Evolutionary conservation across 2,888 invertebrate genomes (phyloP).

Genomic region (Brenthis daphne): DNA sequence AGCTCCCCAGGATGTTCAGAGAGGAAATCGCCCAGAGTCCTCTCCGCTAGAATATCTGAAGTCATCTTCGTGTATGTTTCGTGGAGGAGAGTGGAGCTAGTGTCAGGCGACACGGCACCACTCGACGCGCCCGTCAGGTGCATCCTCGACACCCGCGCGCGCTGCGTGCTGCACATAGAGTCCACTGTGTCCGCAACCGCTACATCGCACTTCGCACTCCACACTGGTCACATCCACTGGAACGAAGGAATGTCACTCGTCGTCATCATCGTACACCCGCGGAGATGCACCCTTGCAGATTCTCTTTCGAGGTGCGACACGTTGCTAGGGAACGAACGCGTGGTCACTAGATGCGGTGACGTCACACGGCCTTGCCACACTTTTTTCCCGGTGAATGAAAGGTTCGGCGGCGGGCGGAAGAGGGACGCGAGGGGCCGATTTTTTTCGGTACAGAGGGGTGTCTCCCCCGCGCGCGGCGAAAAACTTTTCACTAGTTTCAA

Average conservation of each 20-base stretch:
- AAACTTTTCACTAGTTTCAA: constrained; percentile 82
- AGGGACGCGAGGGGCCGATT: constrained; percentile 76
- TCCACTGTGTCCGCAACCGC: constrained; percentile 54
- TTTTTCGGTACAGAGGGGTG: constrained; percentile 77
- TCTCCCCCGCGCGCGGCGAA: constrained; percentile 73
- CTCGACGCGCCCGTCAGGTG: constrained; percentile 77
- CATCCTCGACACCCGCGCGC: constrained; percentile 78
- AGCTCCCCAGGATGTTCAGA: constrained; percentile 96
- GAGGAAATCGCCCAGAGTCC: constrained; percentile 92
- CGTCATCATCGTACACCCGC: constrained; percentile 51
- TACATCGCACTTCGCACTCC: constrained; percentile 67
- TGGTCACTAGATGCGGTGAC: constrained; percentile 79
- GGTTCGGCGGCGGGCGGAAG: constrained; percentile 81
- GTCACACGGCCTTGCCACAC: constrained; percentile 83
- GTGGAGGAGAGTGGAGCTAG: constrained; percentile 87
- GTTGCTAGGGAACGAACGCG: constrained; percentile 80
- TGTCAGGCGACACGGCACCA: constrained; percentile 86
- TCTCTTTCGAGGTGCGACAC: constrained; percentile 48
- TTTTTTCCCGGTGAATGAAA: constrained; percentile 85
- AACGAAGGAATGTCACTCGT: constrained; percentile 52
- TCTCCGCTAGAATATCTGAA: constrained; percentile 93
- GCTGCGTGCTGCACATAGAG: constrained; percentile 80
- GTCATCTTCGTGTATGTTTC: constrained; percentile 95
- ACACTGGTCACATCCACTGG: constrained; percentile 55
- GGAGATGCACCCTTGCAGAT: constrained; percentile 36